Conservation (phyloP, 2,888 invertebrate genomes). For the Idaea aversata region DNA sequence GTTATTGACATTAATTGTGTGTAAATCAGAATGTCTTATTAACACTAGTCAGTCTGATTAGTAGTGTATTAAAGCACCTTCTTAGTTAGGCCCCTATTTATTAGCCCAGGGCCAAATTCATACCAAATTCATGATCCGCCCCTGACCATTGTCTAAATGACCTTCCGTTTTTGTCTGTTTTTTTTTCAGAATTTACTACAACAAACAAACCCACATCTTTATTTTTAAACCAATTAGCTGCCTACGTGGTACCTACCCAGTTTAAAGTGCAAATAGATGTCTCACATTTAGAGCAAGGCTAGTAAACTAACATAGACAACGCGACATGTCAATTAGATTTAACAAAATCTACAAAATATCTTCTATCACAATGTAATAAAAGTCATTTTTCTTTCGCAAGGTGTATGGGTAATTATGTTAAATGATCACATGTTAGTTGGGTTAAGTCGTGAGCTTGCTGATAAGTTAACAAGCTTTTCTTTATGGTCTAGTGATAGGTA, state of each 20-base stretch:
- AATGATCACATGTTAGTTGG: slow-evolving; percentile 1
- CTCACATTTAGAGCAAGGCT: slow-evolving; percentile 43
- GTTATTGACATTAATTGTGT: too few relatives aligned
- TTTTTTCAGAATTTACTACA: not conserved
- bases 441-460: slow-evolving; percentile 3
- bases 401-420: not conserved
- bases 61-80: too few relatives aligned
- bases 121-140: not conserved
- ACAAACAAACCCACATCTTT: not conserved
- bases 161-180: not conserved
- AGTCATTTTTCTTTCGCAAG: not conserved
- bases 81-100: too few relatives aligned
- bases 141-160: not conserved
- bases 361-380: not conserved
- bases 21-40: too few relatives aligned
- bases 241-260: not conserved
- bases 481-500: not conserved
- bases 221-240: not conserved
- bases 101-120: not conserved
- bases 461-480: slow-evolving; percentile 1
- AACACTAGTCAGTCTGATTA: too few relatives aligned
- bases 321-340: not conserved
- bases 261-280: slow-evolving; percentile 28
- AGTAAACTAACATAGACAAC: slow-evolving; percentile 21
- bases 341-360: not conserved